Base-by-base conservation (phyloP, 2,888 invertebrate genomes). In the Druceiella hillmani region DNA sequence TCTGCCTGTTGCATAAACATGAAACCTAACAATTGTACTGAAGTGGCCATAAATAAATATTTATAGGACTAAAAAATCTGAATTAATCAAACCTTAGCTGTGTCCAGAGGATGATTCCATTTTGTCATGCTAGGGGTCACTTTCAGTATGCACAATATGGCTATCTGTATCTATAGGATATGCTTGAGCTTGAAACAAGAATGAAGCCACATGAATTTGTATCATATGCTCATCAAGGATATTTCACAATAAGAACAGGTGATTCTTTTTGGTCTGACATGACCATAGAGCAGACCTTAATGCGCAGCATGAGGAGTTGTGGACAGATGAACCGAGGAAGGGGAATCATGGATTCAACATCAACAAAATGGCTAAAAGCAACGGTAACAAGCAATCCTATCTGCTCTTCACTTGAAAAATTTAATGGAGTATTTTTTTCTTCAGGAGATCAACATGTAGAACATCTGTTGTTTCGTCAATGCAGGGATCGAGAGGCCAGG, bases 201-300 rank as follows among this genome's bases (percentile, higher is more conserved):
- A 32, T 17, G 20, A 17, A 32, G 9, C 20, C 11, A 32, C 5
- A 17, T 32, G 32, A 32, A 32, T 32, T 32, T 17, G 12, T 17
- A 22, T 32, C 9, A 32, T 32, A 17, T 32, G 17, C 20, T 10
- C 20, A 32, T 4, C 17, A 32, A 32, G 32, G 32, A 50, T 44
- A 14, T 51, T 51, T 42, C 48, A 49, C 47, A 48, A 49, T 48
- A 35, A 37, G 38, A n/a, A n/a, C n/a, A 51, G 47, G 38, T 47
- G 52, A 34, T 44, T 49, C 24, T 26, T 50, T 41, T 49, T 50
- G 49, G 48, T 38, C 20, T 45, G 50, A 31, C 46, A 46, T 38
- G 50, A 50, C 24, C 26, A 49, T 38, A n/a, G n/a, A n/a, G n/a
- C n/a, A n/a, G n/a, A n/a, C n/a, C n/a, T n/a, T n/a, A n/a, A n/a